A percentile compares a stretch with the other conserved stretches of the same genome.
phyloP scores from a whole-genome alignment of 2,797 vertebrate species.

The Orestias chungarensis region DNA sequence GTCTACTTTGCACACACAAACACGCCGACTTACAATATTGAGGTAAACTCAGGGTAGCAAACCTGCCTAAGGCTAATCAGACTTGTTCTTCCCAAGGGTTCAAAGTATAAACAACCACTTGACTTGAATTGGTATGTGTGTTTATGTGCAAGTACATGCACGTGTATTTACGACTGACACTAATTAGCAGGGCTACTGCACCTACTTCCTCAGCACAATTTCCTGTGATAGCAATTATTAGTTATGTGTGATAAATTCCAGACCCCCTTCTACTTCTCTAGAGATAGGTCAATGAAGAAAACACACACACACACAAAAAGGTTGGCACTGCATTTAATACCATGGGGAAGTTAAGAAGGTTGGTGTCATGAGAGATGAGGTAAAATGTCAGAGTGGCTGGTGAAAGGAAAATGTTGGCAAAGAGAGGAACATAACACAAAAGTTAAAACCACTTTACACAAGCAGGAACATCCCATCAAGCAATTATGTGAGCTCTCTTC shows the following conservation, averaged over 20 bases:
- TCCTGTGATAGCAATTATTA: constrained; percentile 82
- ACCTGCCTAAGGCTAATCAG: constrained; percentile 63
- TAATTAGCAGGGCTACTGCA: constrained; percentile 74
- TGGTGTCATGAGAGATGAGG: not conserved
- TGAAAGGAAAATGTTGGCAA: constrained; percentile 35
- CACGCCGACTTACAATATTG: constrained; percentile 51
- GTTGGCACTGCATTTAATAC: constrained; percentile 15
- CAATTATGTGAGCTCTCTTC: constrained; percentile 2
- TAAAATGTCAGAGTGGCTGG: not conserved
- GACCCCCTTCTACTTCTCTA: constrained; percentile 59
- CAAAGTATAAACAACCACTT: constrained; percentile 54
- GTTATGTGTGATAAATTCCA: constrained; percentile 82
- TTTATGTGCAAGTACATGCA: constrained; percentile 16
- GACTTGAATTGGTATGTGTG: constrained; percentile 64
- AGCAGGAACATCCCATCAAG: not conserved
- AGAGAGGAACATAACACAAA: not conserved
- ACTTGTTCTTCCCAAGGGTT: constrained; percentile 45
- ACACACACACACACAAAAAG: constrained; percentile 20
- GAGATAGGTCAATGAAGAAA: constrained; percentile 46
- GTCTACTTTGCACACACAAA: constrained; percentile 32
- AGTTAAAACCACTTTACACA: constrained; percentile 24
- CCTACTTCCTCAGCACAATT: constrained; percentile 76
- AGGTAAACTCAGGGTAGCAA: constrained; percentile 56
- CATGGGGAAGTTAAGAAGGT: constrained; percentile 39
- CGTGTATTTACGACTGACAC: constrained; percentile 73